Base-by-base conservation (phyloP, 2,888 invertebrate species). In the Alloscopus bannaensis region DNA sequence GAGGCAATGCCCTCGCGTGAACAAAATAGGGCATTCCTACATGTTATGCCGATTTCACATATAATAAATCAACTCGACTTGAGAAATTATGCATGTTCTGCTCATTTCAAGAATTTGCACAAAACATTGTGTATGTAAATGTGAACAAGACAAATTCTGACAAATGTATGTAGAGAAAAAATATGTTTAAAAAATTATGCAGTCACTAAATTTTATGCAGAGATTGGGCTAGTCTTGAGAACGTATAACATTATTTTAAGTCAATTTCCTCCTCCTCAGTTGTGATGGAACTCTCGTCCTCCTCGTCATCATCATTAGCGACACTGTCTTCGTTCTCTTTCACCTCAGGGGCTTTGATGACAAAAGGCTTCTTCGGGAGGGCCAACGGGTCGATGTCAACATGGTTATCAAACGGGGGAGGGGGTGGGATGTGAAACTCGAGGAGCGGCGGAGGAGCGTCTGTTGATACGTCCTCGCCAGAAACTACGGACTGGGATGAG, bases 351-450 rank as follows among this genome's bases (percentile, higher is more conserved):
- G 64, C 2, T 36, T 60, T 50, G 26, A 45, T 70, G 45, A 26
- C 64, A 4, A 55, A 40, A 1, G 64, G 26, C n/a, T 57, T 13
- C 20, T 57, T 47, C 42, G 18, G 3, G 1, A 8, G 24, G 11
- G 52, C 59, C 57, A 16, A 13, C 55, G 36, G 26, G 13, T 20
- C 31, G 13, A 55, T 28, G 6, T 60, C 60, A 11, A 29, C 50
- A 40, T 73, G 31, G 22, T 68, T 69, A 24, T 69, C 76, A 59
- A 76, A 52, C 0, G 50, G 69, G 2, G 76, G 76, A 1, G 76
- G 76, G 6, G 76, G 69, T 2, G 76, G 76, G 16, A 69, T 69
- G 28, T 65, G 62, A 28, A 13, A 59, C 26, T 76, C 75, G 26
- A 57, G n/a, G 2, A 65, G 28, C 3, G 55, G 55, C 18, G 60